A percentile compares a stretch with the other conserved stretches of the same genome.
Conservation (phyloP, 2,113 vertebrate species). For the Motacilla alba region DNA sequence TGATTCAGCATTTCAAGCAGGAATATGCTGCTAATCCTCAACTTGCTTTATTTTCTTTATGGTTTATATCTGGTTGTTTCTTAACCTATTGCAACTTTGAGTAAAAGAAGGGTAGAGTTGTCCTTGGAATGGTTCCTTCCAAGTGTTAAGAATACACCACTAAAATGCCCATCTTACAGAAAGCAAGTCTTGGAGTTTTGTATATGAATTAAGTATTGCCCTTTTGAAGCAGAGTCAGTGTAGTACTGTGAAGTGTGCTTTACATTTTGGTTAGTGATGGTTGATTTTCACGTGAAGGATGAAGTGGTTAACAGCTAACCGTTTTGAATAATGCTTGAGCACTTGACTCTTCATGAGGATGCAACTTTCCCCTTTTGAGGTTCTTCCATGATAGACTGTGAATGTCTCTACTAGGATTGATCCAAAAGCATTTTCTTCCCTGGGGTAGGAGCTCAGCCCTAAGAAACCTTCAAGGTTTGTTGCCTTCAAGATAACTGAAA, state of each 20-base stretch:
- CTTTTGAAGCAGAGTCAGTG: background rate
- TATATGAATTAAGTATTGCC: background rate
- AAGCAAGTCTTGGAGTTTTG: background rate
- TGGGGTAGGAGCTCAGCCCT: background rate
- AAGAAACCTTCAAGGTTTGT: background rate
- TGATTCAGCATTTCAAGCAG: background rate
- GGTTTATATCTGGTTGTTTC: background rate
- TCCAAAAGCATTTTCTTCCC: background rate
- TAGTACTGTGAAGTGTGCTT: background rate
- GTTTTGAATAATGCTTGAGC: background rate
- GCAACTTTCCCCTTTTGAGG: accelerated
- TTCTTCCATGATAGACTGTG: background rate
- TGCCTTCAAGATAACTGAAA: background rate
- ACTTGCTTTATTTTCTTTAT: background rate
- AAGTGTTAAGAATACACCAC: background rate
- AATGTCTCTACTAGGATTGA: background rate
- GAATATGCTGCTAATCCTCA: background rate
- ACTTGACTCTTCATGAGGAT: background rate
- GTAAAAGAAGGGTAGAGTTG: background rate
- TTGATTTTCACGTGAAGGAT: background rate
- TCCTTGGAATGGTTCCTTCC: background rate
- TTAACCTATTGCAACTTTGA: background rate
- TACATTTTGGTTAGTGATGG: background rate
- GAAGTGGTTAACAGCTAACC: background rate
- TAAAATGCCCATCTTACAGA: background rate